Evolutionary conservation across 2,797 vertebrate species (phyloP).

Genomic region (Halcyon leucocephala): DNA sequence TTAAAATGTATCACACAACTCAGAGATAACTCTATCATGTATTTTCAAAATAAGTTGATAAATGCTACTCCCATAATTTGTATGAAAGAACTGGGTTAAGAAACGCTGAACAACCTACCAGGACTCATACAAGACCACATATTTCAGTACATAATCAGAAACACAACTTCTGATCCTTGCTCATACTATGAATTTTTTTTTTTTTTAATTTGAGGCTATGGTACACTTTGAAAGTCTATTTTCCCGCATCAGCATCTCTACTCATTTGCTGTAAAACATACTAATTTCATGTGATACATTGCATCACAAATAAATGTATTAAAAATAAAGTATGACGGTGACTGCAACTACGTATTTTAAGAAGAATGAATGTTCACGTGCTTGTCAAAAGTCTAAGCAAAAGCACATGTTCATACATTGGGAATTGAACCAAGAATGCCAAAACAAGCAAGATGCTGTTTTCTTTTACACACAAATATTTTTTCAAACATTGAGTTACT

Average conservation of each 20-base stretch:
- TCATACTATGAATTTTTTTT: no score
- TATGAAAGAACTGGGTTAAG: background rate
- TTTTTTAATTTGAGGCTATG: background rate
- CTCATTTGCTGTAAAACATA: background rate
- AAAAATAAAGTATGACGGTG: background rate
- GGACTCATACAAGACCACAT: background rate
- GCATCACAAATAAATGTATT: background rate
- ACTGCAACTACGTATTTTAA: background rate
- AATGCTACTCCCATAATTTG: background rate
- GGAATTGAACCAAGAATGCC: conserved; percentile 21
- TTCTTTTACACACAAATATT: conserved; percentile 46
- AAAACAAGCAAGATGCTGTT: conserved; percentile 37
- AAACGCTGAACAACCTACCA: background rate
- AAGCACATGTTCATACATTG: background rate
- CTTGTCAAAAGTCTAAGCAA: conserved; percentile 25
- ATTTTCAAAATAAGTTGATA: background rate
- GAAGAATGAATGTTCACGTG: background rate
- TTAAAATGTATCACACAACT: background rate
- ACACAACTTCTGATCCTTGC: background rate
- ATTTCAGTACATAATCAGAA: background rate
- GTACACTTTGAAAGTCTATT: background rate
- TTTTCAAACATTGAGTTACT: conserved; percentile 58
- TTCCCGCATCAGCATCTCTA: background rate
- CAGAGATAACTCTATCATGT: background rate
- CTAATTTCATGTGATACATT: background rate